These are phyloP conservation scores for Sparidentex hasta DNA, from an alignment of 2,797 vertebrate species.

Conservation along the genomic window DNA sequence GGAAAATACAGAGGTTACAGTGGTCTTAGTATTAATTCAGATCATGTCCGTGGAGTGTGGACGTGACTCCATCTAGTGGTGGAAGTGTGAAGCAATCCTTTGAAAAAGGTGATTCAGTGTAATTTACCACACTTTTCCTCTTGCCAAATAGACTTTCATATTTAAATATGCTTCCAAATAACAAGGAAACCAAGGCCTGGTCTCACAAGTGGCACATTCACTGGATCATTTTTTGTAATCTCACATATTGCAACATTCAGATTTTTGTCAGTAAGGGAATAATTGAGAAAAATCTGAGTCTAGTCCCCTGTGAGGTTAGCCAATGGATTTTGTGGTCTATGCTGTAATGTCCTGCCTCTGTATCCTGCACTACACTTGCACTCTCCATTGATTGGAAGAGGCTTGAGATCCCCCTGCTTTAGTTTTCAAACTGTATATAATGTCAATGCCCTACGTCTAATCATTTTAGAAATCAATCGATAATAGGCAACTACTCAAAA, in stretches of 20 bases:
- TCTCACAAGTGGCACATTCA: neutral
- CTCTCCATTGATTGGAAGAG: neutral
- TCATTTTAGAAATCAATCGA: no score
- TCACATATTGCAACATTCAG: neutral
- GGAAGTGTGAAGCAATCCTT: neutral
- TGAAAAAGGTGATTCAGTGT: constrained; percentile 1
- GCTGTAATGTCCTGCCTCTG: neutral
- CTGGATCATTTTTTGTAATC: neutral
- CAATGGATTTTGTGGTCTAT: neutral
- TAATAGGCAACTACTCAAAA: no score
- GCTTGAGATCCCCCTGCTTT: neutral
- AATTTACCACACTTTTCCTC: neutral
- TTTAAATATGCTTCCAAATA: neutral
- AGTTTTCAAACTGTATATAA: no score
- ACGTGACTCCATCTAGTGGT: constrained; percentile 82
- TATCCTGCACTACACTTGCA: neutral
- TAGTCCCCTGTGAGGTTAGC: neutral
- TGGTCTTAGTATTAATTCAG: constrained; percentile 35
- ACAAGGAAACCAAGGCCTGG: neutral
- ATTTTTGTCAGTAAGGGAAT: neutral
- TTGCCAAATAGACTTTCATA: neutral
- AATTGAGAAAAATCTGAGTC: neutral
- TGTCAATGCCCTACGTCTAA: no score
- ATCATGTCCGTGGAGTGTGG: constrained; percentile 47
- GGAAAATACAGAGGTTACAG: constrained; percentile 33